These are phyloP conservation scores for Oncorhynchus gorbuscha DNA, from an alignment of 2,113 vertebrate genomes.

Conservation along the genomic window DNA sequence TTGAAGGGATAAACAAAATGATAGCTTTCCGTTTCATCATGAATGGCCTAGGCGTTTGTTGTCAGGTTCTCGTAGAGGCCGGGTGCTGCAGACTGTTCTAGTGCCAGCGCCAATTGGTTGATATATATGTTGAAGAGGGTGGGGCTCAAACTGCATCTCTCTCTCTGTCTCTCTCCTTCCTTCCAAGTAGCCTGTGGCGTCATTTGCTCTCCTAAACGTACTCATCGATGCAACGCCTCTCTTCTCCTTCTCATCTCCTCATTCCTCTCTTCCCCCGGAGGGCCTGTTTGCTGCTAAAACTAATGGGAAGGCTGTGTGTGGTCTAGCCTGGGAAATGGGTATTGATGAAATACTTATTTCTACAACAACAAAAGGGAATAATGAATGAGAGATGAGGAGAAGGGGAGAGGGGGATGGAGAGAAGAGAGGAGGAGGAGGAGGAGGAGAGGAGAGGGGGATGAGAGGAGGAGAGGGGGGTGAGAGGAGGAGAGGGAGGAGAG, in stretches of 20 bases:
- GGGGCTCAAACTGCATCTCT: no score
- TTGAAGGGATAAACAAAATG: no score
- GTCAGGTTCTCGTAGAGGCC: no score
- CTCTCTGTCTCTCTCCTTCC: neutral
- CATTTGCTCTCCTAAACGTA: neutral
- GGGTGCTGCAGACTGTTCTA: no score
- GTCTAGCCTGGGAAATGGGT: neutral
- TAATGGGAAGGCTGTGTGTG: neutral
- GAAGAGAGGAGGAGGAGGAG: neutral
- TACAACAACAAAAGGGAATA: neutral
- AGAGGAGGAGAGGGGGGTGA: neutral
- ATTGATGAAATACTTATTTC: constrained; percentile 13
- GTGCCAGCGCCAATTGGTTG: no score
- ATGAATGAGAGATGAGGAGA: neutral
- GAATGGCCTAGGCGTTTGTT: no score
- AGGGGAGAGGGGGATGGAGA: no score
- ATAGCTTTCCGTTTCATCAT: no score
- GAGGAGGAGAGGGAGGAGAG: neutral
- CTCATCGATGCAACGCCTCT: neutral
- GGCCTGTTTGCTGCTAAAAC: neutral
- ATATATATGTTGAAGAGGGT: no score
- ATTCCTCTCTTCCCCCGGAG: neutral
- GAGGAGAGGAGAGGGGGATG: neutral
- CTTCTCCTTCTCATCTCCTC: no score
- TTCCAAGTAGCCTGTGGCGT: neutral